These are phyloP conservation scores for Tridacna gigas DNA, from an alignment of 2,888 invertebrate species.

Conservation along the genomic window DNA sequence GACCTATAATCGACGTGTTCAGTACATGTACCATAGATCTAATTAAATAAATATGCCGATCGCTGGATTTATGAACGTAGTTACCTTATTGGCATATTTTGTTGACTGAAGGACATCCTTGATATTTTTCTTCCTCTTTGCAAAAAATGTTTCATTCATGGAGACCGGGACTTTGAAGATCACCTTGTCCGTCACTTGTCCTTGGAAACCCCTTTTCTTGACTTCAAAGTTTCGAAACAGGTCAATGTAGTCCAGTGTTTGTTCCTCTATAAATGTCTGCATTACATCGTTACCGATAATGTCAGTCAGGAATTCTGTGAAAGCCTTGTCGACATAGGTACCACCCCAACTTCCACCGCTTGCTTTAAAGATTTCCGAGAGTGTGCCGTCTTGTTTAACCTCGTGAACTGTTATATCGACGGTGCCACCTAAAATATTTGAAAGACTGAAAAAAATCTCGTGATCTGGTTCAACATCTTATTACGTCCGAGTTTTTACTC, in stretches of 20 bases:
- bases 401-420: slow-evolving; percentile 49
- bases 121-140: slow-evolving; percentile 22
- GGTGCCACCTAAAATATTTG: slow-evolving; percentile 46
- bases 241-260: slow-evolving; percentile 45
- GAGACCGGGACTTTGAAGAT: slow-evolving; percentile 47
- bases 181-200: slow-evolving; percentile 36
- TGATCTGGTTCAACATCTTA: no score
- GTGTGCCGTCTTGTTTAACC: slow-evolving; percentile 7
- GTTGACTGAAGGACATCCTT: slow-evolving; percentile 31
- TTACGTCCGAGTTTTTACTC: no score
- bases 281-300: slow-evolving; percentile 46
- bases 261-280: slow-evolving; percentile 24
- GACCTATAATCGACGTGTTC: no score
- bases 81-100: slow-evolving; percentile 15
- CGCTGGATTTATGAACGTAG: no score
- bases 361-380: slow-evolving; percentile 39
- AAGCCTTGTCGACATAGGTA: slow-evolving; percentile 31
- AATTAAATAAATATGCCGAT: no score
- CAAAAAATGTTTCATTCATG: slow-evolving; percentile 19
- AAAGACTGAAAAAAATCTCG: no score
- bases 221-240: slow-evolving; percentile 52
- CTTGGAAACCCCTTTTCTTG: slow-evolving; percentile 45
- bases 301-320: slow-evolving; percentile 36
- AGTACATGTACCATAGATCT: no score
- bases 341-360: slow-evolving; percentile 48